phyloP scores from a whole-genome alignment of 1,140 invertebrate species.

The Zaprionus taronus region DNA sequence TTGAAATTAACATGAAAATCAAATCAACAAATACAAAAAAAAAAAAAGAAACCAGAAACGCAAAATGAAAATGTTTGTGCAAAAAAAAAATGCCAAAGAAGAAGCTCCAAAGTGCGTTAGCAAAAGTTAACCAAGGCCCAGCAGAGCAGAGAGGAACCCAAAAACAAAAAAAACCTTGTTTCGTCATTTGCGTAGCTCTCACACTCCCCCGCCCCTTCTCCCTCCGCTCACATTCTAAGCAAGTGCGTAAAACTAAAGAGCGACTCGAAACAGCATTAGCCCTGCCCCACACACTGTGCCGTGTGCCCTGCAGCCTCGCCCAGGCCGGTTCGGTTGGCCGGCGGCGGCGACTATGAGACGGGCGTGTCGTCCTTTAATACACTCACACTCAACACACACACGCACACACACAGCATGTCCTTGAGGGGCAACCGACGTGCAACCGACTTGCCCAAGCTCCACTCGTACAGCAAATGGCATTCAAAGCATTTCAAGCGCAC shows the following conservation, averaged over 20 bases:
- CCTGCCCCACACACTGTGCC: neutral
- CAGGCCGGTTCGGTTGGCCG: neutral
- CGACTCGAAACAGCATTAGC: constrained; percentile 4
- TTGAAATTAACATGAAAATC: constrained; percentile 77
- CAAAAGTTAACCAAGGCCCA: constrained; percentile 21
- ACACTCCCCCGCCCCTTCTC: neutral
- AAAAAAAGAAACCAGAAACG: constrained; percentile 42
- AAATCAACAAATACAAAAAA: constrained; percentile 67
- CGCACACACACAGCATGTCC: constrained; percentile 37
- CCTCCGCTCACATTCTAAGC: neutral
- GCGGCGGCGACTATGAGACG: neutral
- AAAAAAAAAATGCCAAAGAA: constrained; percentile 21
- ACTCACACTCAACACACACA: neutral
- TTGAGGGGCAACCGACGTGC: constrained; percentile 30
- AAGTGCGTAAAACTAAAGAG: constrained; percentile 33
- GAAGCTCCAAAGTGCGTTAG: neutral
- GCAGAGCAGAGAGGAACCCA: neutral
- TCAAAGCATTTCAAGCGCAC: constrained; percentile 63
- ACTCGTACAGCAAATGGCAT: constrained; percentile 43
- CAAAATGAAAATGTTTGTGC: constrained; percentile 66
- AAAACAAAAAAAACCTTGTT: neutral
- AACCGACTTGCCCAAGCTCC: neutral
- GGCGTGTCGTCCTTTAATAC: constrained; percentile 10
- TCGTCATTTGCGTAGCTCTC: constrained; percentile 18
- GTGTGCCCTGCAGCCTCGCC: neutral